phyloP scores from a whole-genome alignment of 1,140 invertebrate genomes.

The Brachionus manjavacas region DNA sequence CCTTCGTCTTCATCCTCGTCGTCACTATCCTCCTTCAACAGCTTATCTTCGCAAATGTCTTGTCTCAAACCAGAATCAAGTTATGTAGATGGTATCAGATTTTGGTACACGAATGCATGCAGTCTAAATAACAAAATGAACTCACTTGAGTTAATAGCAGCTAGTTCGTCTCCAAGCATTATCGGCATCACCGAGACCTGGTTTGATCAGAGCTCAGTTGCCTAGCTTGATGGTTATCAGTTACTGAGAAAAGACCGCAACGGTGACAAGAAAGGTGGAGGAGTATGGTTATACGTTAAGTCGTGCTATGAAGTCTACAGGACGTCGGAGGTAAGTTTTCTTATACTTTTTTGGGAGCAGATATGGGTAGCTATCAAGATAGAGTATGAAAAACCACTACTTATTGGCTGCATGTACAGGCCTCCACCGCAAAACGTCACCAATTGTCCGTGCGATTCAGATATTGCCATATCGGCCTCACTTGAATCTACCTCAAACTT shows the following conservation, averaged over 20 bases:
- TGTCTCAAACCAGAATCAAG: not conserved
- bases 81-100: not conserved
- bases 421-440: not conserved
- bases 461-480: too few species aligned
- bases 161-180: not conserved
- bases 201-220: not conserved
- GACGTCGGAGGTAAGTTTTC: too few species aligned
- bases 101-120: not conserved
- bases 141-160: not conserved
- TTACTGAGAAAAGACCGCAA: too few species aligned
- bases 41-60: not conserved
- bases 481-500: too few species aligned
- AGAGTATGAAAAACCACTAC: not conserved
- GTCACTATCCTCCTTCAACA: not conserved
- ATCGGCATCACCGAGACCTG: not conserved
- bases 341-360: too few species aligned
- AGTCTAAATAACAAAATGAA: not conserved
- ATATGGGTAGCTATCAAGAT: not conserved
- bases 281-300: too few species aligned
- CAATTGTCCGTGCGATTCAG: not conserved
- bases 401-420: too few species aligned
- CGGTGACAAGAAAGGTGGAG: too few species aligned
- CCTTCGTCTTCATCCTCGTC: not conserved
- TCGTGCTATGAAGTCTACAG: too few species aligned
- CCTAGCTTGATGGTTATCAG: too few species aligned